phyloP scores from a whole-genome alignment of 2,888 invertebrate species.

The Hydriomena furcata region DNA sequence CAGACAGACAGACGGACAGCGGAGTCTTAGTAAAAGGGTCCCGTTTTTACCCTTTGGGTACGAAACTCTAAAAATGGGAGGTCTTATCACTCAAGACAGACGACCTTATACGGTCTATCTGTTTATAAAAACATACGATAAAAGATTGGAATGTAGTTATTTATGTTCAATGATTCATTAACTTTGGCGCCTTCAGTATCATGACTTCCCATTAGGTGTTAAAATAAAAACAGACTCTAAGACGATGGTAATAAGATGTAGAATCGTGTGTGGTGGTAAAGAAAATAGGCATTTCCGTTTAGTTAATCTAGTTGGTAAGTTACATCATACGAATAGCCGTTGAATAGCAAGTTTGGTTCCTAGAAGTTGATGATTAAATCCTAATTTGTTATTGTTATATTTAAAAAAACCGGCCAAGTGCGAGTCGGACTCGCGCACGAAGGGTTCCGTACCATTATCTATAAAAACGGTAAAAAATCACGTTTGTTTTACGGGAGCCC shows the following conservation, averaged over 20 bases:
- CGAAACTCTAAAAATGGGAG: too few species aligned
- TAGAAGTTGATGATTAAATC: not conserved
- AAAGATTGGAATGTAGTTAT: constrained; percentile 11
- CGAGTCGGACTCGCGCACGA: too few species aligned
- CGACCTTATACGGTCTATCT: not conserved
- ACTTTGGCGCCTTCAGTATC: constrained; percentile 6
- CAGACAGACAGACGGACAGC: too few species aligned
- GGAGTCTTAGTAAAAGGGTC: too few species aligned
- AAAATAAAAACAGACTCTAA: constrained; percentile 1
- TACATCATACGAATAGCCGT: constrained; percentile 5
- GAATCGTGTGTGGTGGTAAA: not conserved
- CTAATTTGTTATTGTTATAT: too few species aligned
- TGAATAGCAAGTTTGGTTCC: not conserved
- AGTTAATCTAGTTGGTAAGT: not conserved
- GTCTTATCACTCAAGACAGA: too few species aligned
- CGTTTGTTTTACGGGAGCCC: too few species aligned
- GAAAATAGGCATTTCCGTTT: constrained; percentile 7
- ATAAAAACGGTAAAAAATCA: too few species aligned
- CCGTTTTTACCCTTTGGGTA: too few species aligned
- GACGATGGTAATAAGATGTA: not conserved
- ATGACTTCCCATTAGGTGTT: not conserved
- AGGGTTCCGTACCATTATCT: too few species aligned
- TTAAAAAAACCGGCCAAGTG: too few species aligned
- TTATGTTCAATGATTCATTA: constrained; percentile 2
- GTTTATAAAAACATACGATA: constrained; percentile 1